These are phyloP conservation scores for Caenorhabditis angaria DNA, from an alignment of 2,888 invertebrate species.

Conservation along the genomic window DNA sequence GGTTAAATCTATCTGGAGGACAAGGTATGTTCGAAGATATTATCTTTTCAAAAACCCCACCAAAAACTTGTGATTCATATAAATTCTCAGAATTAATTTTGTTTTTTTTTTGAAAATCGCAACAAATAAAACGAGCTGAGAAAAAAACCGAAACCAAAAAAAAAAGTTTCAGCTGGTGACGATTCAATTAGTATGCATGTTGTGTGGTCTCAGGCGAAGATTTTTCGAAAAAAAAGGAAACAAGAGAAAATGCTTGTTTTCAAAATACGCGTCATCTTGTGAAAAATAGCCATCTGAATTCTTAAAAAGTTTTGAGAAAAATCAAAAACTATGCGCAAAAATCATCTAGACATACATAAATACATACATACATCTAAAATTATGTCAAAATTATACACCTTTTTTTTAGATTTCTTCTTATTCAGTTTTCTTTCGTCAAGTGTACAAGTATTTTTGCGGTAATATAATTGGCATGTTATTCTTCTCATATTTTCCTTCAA, in stretches of 20 bases:
- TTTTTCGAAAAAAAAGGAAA: too few relatives aligned
- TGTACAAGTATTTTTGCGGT: conserved; percentile 2
- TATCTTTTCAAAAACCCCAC: too few relatives aligned
- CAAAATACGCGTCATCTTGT: neutral
- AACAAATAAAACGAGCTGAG: neutral
- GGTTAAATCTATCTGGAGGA: neutral
- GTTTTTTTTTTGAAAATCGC: neutral
- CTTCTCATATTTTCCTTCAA: neutral
- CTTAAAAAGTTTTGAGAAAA: too few relatives aligned
- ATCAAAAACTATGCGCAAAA: neutral
- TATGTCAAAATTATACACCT: conserved; percentile 1
- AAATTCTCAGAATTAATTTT: neutral
- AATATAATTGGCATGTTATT: conserved; percentile 2
- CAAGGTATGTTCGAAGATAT: neutral
- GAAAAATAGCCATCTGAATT: too few relatives aligned
- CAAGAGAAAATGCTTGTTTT: neutral
- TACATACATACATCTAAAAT: neutral
- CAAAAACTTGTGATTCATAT: neutral
- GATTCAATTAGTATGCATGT: conserved; percentile 7
- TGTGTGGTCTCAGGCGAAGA: neutral
- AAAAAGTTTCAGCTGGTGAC: conserved; percentile 8
- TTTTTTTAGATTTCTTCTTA: too few relatives aligned
- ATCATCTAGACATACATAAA: neutral
- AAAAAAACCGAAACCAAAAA: neutral
- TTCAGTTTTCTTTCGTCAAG: neutral